A percentile compares a stretch with the other conserved stretches of the same genome.
phyloP scores from a whole-genome alignment of 2,797 vertebrate species.

The Acrossocheilus wenchowensis region DNA sequence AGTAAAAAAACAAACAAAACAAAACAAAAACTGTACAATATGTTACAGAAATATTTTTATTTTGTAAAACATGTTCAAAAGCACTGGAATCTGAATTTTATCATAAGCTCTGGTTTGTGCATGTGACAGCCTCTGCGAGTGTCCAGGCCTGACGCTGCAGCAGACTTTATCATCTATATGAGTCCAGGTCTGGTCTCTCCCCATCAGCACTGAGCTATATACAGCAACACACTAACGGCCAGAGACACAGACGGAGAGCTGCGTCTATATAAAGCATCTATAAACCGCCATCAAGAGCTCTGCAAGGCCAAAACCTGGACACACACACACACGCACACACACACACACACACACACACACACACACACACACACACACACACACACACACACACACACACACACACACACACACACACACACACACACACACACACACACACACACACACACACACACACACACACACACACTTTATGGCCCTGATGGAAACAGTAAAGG shows the following conservation, averaged over 20 bases:
- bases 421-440: conserved; percentile 4
- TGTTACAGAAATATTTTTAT: neutral
- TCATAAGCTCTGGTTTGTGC: neutral
- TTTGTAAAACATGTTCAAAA: neutral
- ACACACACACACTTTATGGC: conserved; percentile 24
- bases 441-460: conserved; percentile 34
- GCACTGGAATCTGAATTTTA: neutral
- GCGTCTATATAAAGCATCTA: conserved; percentile 35
- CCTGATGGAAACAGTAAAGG: conserved; percentile 10
- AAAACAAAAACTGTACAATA: neutral
- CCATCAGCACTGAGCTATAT: conserved; percentile 35
- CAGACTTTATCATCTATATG: conserved; percentile 54
- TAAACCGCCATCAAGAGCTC: conserved; percentile 32
- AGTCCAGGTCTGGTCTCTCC: conserved; percentile 47
- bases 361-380: conserved; percentile 26
- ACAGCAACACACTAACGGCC: conserved; percentile 15
- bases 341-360: neutral
- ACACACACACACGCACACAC: conserved; percentile 24
- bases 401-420: conserved; percentile 7
- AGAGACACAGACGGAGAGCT: conserved; percentile 20
- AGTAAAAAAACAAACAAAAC: neutral
- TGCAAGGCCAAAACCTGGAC: neutral
- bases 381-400: conserved; percentile 26
- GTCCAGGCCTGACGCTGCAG: conserved; percentile 16
- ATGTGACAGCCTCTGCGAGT: neutral